Evolutionary conservation across 2,797 vertebrate genomes (phyloP), one percentile per base, ranked within the genome.

Genomic region (Pogonophryne albipinna): DNA sequence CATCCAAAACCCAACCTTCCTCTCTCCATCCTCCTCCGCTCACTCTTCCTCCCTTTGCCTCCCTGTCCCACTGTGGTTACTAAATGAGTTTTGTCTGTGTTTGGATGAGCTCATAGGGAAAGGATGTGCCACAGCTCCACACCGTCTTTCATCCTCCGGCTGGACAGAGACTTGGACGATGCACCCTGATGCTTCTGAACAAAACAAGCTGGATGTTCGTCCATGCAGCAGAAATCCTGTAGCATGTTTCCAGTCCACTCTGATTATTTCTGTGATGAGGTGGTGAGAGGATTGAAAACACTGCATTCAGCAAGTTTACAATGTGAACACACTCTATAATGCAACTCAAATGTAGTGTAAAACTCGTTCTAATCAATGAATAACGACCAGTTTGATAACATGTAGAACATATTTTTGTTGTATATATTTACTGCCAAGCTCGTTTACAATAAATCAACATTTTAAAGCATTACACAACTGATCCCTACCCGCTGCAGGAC

Each of bases 71-170:
- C 73, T 63, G 57, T 61, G 44, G 49, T 70, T 44, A 59, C 65
- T 76, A 76, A 79, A 68, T 68, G 58, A 75, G 67, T 70, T 80
- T 49, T 17, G 71, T 71, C 69, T 75, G 78, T 79, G 80, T 91
- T 83, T 86, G 63, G 71, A 85, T 89, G 81, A 90, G 83, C 76
- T 91, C 84, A 85, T 10, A 51, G 57, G 59, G 61, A 71, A 89
- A 85, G 6, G 72, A 87, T 66, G 68, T 20, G 67, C 55, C 20
- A 17, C 65, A 64, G 50, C 66, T 75, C 31, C 45, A 56, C 66
- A 7, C 19, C 4, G 16, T 82, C 59, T 80, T 82, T 78, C 59
- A 63, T 79, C 66, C 66, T 55, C 68, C 45, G 38, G 14, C 55
- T 41, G 38, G 74, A 78, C 58, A 23, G 63, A 79, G 68, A 68